phyloP scores from a whole-genome alignment of 2,113 vertebrate genomes.

The Pongo pygmaeus region DNA sequence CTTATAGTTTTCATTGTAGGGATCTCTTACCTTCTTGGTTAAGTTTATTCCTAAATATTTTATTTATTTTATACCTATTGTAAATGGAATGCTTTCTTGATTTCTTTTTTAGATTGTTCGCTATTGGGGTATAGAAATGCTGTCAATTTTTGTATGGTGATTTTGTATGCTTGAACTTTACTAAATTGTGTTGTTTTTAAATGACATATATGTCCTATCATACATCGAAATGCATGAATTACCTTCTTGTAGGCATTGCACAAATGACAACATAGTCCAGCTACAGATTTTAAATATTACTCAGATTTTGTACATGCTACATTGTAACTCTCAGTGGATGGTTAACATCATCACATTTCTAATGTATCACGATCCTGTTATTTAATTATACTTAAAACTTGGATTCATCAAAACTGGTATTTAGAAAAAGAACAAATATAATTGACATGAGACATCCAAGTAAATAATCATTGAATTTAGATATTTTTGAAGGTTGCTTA shows the following conservation, averaged over 20 bases:
- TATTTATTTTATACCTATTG: neutral
- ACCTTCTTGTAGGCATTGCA: neutral
- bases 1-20: neutral
- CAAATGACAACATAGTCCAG: neutral
- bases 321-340: neutral
- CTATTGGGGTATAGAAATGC: neutral
- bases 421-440: constrained; percentile 13
- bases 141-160: neutral
- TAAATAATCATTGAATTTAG: constrained; percentile 8
- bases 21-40: neutral
- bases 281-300: constrained; percentile 16
- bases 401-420: neutral
- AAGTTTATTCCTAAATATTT: neutral
- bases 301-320: neutral
- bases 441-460: neutral
- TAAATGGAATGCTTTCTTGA: neutral
- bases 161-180: neutral
- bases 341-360: neutral
- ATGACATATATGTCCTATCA: neutral
- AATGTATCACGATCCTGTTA: neutral
- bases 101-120: neutral
- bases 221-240: neutral
- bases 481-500: constrained; percentile 59
- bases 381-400: neutral
- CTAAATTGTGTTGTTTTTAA: neutral